Evolutionary conservation across 2,113 vertebrate species (phyloP).

Genomic region (Chrysochloris asiatica): DNA sequence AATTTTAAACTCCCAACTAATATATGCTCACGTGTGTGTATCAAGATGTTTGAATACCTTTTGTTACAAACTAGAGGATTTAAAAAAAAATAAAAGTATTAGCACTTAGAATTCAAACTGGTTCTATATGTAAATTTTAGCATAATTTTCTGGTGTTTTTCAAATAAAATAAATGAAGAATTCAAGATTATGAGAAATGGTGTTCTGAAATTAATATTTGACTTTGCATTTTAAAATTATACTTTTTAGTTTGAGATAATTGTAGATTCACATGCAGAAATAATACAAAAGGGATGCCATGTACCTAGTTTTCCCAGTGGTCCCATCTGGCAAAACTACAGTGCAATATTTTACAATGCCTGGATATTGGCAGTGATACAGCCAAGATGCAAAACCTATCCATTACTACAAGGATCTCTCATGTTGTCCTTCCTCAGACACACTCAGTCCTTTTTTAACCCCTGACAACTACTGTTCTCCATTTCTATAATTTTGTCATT

Average conservation of each 20-base stretch:
- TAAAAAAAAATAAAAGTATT: not conserved
- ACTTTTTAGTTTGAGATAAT: not conserved
- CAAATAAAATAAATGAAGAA: not conserved
- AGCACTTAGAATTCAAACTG: constrained; percentile 36
- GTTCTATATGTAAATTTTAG: not conserved
- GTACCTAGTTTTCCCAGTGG: not conserved
- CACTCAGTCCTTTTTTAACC: not conserved
- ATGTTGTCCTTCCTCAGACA: not conserved
- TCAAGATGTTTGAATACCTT: constrained; percentile 23
- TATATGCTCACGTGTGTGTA: not conserved
- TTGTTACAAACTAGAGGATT: constrained; percentile 1
- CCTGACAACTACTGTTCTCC: not conserved
- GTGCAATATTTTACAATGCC: not conserved
- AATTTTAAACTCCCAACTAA: constrained; percentile 19
- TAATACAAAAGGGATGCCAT: not conserved
- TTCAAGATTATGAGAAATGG: constrained; percentile 25
- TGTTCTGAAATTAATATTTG: not conserved
- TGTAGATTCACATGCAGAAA: not conserved
- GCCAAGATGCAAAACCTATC: too few species aligned
- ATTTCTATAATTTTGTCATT: not conserved
- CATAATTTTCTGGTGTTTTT: constrained; percentile 9
- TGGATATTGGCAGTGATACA: not conserved
- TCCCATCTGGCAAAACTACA: not conserved
- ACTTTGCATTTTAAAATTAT: not conserved
- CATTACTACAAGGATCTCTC: not conserved